These are phyloP conservation scores for Thripadectes ignobilis DNA, from an alignment of 2,797 vertebrate species.

Conservation along the genomic window DNA sequence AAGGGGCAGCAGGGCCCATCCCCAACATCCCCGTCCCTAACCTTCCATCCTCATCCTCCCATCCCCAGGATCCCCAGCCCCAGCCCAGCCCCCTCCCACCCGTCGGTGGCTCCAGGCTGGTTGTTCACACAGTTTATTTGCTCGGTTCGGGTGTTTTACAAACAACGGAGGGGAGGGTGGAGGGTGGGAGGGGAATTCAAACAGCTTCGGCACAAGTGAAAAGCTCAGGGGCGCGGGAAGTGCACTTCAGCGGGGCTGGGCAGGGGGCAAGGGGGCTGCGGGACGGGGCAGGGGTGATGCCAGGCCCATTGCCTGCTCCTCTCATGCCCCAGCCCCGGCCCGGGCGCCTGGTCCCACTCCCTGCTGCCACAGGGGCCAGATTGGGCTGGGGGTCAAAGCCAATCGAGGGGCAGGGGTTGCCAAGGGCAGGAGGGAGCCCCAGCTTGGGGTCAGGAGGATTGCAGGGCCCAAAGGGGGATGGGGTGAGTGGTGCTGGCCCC, in stretches of 20 bases:
- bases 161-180: constrained; percentile 13
- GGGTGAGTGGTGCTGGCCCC: not conserved
- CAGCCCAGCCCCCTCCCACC: not conserved
- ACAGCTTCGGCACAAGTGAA: constrained; percentile 53
- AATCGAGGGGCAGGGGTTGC: not conserved
- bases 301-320: not conserved
- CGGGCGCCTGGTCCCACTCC: not conserved
- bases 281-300: not conserved
- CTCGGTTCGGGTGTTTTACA: constrained; percentile 66
- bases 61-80: not conserved
- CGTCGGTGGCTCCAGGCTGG: not conserved
- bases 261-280: not conserved
- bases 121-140: constrained; percentile 75
- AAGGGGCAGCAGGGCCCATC: not conserved
- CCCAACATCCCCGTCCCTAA: not conserved
- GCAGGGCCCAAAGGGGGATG: not conserved
- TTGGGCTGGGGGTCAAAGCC: not conserved
- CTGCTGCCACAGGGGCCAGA: rapidly evolving
- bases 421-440: not conserved
- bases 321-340: not conserved
- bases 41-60: not conserved
- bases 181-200: not conserved
- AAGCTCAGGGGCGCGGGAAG: constrained; percentile 66
- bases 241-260: constrained; percentile 62
- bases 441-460: not conserved